Evolutionary conservation across 1,140 invertebrate species (phyloP).

Genomic region (Eciton burchellii): DNA sequence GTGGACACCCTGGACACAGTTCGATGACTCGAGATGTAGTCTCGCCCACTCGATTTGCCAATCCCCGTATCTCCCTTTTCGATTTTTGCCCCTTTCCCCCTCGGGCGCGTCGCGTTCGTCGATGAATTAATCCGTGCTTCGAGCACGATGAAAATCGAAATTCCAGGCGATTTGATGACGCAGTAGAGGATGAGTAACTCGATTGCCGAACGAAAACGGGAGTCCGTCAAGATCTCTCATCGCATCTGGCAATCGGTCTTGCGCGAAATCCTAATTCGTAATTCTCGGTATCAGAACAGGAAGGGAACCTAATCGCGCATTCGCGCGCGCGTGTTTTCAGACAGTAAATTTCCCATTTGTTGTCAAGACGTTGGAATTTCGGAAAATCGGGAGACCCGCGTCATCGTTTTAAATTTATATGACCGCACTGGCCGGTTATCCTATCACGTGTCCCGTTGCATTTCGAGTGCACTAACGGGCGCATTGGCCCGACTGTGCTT

Average conservation of each 20-base stretch:
- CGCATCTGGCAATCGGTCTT: too few relatives aligned
- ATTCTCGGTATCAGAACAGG: too few relatives aligned
- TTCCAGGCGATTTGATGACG: neutral
- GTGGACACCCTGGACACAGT: conserved; percentile 76
- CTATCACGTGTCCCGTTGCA: neutral
- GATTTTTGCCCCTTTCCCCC: conserved; percentile 38
- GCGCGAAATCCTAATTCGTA: too few relatives aligned
- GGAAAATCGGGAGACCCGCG: neutral
- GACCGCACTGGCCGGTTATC: neutral
- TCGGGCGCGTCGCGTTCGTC: conserved; percentile 7
- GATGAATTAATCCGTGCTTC: conserved; percentile 63
- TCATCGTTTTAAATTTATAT: neutral
- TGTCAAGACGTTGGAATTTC: neutral
- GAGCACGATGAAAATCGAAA: conserved; percentile 56
- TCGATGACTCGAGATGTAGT: conserved; percentile 79
- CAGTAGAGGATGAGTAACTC: too few relatives aligned
- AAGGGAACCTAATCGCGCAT: too few relatives aligned
- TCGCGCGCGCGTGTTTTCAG: too few relatives aligned
- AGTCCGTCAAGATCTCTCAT: too few relatives aligned
- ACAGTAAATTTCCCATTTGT: too few relatives aligned
- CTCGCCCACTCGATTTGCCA: conserved; percentile 18
- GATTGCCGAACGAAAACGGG: too few relatives aligned
- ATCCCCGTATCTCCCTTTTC: neutral
- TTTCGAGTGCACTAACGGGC: conserved; percentile 22
- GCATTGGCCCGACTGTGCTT: conserved; percentile 42